Evolutionary conservation across 2,888 invertebrate genomes (phyloP).

Genomic region (Brachyptera risi): DNA sequence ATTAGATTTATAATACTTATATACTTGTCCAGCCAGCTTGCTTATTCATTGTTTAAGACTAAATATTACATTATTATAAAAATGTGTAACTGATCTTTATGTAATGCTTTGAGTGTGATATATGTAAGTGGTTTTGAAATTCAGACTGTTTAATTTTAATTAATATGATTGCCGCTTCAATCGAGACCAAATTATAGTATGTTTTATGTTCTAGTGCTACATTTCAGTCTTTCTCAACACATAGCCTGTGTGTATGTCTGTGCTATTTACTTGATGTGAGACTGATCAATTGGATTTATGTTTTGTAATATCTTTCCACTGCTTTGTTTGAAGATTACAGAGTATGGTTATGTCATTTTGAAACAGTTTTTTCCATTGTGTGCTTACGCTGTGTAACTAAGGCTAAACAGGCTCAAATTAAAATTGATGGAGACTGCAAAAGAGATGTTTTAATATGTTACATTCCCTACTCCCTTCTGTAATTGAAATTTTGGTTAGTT

Average conservation of each 20-base stretch:
- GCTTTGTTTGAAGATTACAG: neutral
- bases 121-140: neutral
- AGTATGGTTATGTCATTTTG: neutral
- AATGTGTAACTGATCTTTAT: too few relatives aligned
- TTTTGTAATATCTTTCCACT: neutral
- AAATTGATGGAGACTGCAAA: neutral
- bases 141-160: neutral
- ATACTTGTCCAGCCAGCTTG: too few relatives aligned
- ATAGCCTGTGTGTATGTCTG: neutral
- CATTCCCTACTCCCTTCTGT: too few relatives aligned
- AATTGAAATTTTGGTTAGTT: too few relatives aligned
- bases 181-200: neutral
- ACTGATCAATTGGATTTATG: slow-evolving; percentile 12
- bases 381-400: slow-evolving; percentile 18
- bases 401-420: slow-evolving; percentile 17
- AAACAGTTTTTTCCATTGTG: slow-evolving; percentile 9
- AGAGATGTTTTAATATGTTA: neutral
- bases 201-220: neutral
- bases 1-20: too few relatives aligned
- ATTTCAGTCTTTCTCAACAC: neutral
- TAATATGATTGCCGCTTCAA: neutral
- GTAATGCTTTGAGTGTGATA: slow-evolving; percentile 10
- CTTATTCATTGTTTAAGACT: too few relatives aligned
- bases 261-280: slow-evolving; percentile 13
- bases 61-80: too few relatives aligned